Evolutionary conservation across 2,888 invertebrate species (phyloP).

Genomic region (Horisme vitalbata): DNA sequence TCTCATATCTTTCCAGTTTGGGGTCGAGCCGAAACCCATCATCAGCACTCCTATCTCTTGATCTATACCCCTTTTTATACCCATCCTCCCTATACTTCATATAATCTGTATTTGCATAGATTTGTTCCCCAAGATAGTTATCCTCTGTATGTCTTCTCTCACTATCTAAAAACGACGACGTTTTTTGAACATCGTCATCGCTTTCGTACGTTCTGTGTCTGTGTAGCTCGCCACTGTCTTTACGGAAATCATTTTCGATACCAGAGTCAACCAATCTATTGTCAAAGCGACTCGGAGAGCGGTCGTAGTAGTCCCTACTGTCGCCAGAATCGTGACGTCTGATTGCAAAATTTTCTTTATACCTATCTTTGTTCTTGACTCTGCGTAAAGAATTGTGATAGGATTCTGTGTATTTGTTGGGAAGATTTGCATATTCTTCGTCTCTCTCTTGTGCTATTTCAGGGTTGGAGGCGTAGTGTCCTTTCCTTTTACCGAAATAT

Average conservation of each 20-base stretch:
- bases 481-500: slow-evolving; percentile 72
- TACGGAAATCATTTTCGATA: slow-evolving; percentile 90
- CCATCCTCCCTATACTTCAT: slow-evolving; percentile 60
- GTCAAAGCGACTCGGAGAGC: slow-evolving; percentile 71
- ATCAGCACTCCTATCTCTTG: slow-evolving; percentile 83
- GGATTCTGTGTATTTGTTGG: slow-evolving; percentile 67
- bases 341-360: slow-evolving; percentile 62
- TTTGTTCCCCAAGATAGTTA: slow-evolving; percentile 76
- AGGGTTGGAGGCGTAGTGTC: slow-evolving; percentile 84
- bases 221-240: slow-evolving; percentile 84
- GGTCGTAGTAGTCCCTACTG: slow-evolving; percentile 74
- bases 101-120: slow-evolving; percentile 74
- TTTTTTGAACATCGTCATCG: slow-evolving; percentile 87
- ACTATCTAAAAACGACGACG: slow-evolving; percentile 87
- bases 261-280: slow-evolving; percentile 89
- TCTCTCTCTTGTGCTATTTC: slow-evolving; percentile 82
- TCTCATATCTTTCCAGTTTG: slow-evolving; percentile 83
- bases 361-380: slow-evolving; percentile 78
- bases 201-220: slow-evolving; percentile 79
- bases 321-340: slow-evolving; percentile 75
- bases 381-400: slow-evolving; percentile 85
- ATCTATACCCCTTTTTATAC: slow-evolving; percentile 63
- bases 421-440: slow-evolving; percentile 74
- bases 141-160: slow-evolving; percentile 89
- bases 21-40: slow-evolving; percentile 87